Conservation (phyloP, 2,797 vertebrate species). For the Ataeniobius toweri region DNA sequence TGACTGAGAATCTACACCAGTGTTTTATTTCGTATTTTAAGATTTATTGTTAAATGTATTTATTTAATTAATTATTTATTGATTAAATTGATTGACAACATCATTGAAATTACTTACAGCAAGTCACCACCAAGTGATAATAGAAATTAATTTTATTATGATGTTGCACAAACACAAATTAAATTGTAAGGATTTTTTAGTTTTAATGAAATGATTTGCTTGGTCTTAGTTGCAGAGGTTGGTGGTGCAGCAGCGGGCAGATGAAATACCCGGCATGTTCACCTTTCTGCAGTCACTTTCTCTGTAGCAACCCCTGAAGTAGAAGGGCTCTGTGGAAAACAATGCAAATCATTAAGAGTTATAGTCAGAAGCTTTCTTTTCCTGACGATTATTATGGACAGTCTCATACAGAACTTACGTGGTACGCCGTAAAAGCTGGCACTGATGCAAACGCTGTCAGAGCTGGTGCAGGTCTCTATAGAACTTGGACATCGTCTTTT, state of each 20-base stretch:
- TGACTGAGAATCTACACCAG: background rate
- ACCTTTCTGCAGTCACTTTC: background rate
- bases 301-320: conserved; percentile 17
- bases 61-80: background rate
- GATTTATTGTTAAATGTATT: background rate
- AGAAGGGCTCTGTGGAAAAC: conserved; percentile 6
- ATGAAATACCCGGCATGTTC: background rate
- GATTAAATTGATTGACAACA: background rate
- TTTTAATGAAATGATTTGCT: background rate
- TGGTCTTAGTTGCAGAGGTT: conserved; percentile 36
- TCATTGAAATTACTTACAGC: background rate
- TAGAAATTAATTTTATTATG: background rate
- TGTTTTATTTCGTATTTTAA: background rate
- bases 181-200: background rate
- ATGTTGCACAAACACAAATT: background rate
- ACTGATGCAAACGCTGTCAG: conserved; percentile 10
- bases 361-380: background rate
- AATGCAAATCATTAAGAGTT: background rate
- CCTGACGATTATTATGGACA: background rate
- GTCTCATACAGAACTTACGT: conserved; percentile 9
- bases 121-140: background rate
- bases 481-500: fast-evolving
- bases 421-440: background rate
- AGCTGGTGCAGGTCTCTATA: background rate
- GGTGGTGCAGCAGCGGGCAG: conserved; percentile 14